Evolutionary conservation across 2,888 invertebrate genomes (phyloP), one percentile per base, ranked within the genome.

Genomic region (Gortyna flavago): DNA sequence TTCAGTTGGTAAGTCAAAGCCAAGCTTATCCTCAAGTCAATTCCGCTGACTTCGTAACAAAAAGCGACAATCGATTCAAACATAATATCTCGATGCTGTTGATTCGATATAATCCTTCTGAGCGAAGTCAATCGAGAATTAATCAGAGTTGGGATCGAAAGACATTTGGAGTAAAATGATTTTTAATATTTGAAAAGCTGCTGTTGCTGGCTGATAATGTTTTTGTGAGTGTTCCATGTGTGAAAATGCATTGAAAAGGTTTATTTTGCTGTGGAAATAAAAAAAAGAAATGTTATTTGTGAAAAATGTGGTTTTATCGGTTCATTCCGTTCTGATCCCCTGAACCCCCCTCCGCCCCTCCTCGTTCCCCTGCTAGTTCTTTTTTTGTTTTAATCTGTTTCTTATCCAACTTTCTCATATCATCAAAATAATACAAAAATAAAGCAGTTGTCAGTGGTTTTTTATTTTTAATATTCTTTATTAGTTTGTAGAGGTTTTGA

Each of bases 91-190:
- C 84, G 62, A 75, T 67, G 25, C 72, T 83, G 72, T 75, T 72
- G 86, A 86, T 83, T 72, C 64, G 54, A 71, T 61, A n/a, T 84
- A 84, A 84, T 84, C 84, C 67, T 48, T 70, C 64, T 70, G 72
- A 72, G 66, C 67, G 79, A 32, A 70, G 69, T 86, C 84, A 83
- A 83, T 84, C 61, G 86, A 59, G 64, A 64, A 67, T 67, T 86
- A 86, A 86, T 79, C 84, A 65, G 35, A 65, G 54, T 61, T 16
- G 66, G 25, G 44, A 75, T 32, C 32, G 51, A 74, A 57, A 59
- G 18, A 64, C n/a, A n/a, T 57, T 75, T 54, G 1, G n/a, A 59
- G 21, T 41, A 64, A 75, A 84, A 75, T 70, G n/a, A 59, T 66
- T 74, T 82, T 61, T 70, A 79, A 79, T 67, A 54, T 69, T 54